Evolutionary conservation across 2,888 invertebrate genomes (phyloP).

Genomic region (Calliopum simillimum): DNA sequence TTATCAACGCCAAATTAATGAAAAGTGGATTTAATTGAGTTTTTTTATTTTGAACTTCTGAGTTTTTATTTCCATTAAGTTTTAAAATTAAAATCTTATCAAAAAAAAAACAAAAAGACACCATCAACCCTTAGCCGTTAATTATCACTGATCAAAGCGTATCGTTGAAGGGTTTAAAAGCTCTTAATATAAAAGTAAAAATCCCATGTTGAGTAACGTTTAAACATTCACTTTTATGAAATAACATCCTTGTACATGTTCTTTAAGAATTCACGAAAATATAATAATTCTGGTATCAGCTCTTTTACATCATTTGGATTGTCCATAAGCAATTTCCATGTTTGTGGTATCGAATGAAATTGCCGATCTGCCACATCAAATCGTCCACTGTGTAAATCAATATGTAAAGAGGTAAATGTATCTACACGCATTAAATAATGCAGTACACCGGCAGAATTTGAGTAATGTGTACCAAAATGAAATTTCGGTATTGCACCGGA

Average conservation of each 20-base stretch:
- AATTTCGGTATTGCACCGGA: conserved; percentile 74
- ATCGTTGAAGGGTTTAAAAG: no score
- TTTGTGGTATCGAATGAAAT: conserved; percentile 81
- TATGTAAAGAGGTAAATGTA: conserved; percentile 81
- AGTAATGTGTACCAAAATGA: conserved; percentile 84
- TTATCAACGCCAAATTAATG: conserved; percentile 14
- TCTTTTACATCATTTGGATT: conserved; percentile 86
- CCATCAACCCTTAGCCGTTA: no score
- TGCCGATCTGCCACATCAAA: conserved; percentile 84
- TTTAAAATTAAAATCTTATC: no score
- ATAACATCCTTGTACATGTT: conserved; percentile 71
- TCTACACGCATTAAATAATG: conserved; percentile 79
- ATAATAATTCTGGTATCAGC: conserved; percentile 83
- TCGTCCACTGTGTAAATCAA: conserved; percentile 74
- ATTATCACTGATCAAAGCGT: no score
- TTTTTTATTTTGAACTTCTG: conserved; percentile 18
- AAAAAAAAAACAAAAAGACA: no score
- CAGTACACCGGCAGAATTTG: conserved; percentile 78
- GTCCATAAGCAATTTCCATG: conserved; percentile 78
- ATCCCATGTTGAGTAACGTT: no score
- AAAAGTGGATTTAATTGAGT: conserved; percentile 5
- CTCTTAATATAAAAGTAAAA: not conserved
- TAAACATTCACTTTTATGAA: not conserved
- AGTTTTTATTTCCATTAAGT: not conserved
- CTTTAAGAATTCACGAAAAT: conserved; percentile 78